Evolutionary conservation across 1,140 invertebrate species (phyloP).

Genomic region (Cotesia typhae): DNA sequence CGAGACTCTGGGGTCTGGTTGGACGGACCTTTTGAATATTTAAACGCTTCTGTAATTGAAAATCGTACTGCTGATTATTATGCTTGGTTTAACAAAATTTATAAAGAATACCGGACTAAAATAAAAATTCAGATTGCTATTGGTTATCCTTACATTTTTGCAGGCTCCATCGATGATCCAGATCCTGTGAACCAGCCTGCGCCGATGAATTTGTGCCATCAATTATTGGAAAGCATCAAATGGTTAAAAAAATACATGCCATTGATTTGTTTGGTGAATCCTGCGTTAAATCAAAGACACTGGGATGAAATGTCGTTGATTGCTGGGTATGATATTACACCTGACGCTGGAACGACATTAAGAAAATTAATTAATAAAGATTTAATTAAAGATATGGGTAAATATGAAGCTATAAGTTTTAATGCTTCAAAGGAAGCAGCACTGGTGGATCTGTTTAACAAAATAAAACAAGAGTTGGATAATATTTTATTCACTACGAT

Average conservation of each 20-base stretch:
- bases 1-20: constrained; percentile 86
- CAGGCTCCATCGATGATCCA: constrained; percentile 78
- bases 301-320: constrained; percentile 91
- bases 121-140: constrained; percentile 79
- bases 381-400: constrained; percentile 77
- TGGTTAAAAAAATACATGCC: constrained; percentile 83
- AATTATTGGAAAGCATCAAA: constrained; percentile 77
- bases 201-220: constrained; percentile 78
- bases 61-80: constrained; percentile 75
- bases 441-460: constrained; percentile 79
- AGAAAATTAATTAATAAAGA: constrained; percentile 82
- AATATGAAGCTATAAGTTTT: constrained; percentile 89
- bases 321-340: constrained; percentile 84
- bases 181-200: constrained; percentile 80
- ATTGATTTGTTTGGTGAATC: constrained; percentile 87
- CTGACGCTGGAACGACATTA: constrained; percentile 85
- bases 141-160: constrained; percentile 68
- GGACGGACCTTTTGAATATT: constrained; percentile 88
- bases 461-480: constrained; percentile 89
- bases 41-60: constrained; percentile 79
- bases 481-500: constrained; percentile 76
- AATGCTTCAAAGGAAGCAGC: constrained; percentile 88
- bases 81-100: constrained; percentile 79
- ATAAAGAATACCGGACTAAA: constrained; percentile 82
- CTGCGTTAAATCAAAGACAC: constrained; percentile 84